These are phyloP conservation scores for Enteromius treurensis DNA, from an alignment of 2,797 vertebrate species.

Conservation along the genomic window DNA sequence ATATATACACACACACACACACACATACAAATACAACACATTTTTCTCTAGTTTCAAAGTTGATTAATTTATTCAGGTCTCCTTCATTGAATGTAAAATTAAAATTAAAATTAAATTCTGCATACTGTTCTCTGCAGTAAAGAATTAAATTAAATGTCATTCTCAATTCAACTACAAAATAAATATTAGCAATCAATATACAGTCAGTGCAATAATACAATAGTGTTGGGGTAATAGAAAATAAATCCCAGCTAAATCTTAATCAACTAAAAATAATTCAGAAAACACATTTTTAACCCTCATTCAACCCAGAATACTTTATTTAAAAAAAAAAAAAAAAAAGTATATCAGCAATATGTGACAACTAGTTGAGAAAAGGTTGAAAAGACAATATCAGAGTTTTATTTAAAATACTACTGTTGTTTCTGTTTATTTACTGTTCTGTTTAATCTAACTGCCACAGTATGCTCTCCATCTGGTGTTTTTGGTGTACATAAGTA, in stretches of 20 bases:
- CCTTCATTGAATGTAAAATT: neutral
- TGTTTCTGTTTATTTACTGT: conserved; percentile 1
- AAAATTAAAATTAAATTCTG: neutral
- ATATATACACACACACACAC: too few relatives aligned
- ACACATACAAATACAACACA: too few relatives aligned
- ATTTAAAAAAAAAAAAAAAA: neutral
- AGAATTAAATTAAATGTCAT: neutral
- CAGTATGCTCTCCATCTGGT: conserved; percentile 34
- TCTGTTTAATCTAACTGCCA: conserved; percentile 2
- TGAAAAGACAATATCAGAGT: neutral
- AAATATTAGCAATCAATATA: neutral
- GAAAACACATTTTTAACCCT: neutral
- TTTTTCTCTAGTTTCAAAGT: too few relatives aligned
- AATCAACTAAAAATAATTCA: neutral
- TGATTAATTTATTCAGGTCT: neutral
- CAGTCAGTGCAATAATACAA: neutral
- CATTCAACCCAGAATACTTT: neutral
- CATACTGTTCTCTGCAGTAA: neutral
- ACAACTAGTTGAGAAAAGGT: neutral
- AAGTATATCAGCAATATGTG: too few relatives aligned
- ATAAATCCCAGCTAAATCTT: neutral
- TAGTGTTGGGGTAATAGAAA: neutral
- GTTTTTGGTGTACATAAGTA: conserved; percentile 51
- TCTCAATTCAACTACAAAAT: neutral
- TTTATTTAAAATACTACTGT: conserved; percentile 29